These are phyloP conservation scores for Cantharis nigra DNA, from an alignment of 2,888 invertebrate species.

Conservation along the genomic window DNA sequence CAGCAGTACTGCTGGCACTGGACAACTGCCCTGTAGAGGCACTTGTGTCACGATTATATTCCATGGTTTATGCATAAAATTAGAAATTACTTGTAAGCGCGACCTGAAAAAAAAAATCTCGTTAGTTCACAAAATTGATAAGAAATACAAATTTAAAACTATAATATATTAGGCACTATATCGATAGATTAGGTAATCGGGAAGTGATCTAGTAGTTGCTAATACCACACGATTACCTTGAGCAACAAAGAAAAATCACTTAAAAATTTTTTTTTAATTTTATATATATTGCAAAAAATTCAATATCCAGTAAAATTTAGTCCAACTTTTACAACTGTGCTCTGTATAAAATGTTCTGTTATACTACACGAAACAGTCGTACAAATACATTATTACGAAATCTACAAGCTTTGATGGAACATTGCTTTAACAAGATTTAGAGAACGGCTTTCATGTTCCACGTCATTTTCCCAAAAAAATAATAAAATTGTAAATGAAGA, in stretches of 20 bases:
- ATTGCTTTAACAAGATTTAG: background rate
- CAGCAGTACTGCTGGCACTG: constrained; percentile 49
- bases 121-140: background rate
- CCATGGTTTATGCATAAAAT: constrained; percentile 36
- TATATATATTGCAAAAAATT: too few relatives aligned
- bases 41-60: constrained; percentile 42
- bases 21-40: constrained; percentile 55
- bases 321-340: background rate
- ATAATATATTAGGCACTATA: too few relatives aligned
- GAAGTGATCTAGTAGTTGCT: too few relatives aligned
- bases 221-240: background rate
- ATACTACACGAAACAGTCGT: background rate
- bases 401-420: background rate
- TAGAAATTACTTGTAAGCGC: constrained; percentile 16
- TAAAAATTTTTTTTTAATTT: too few relatives aligned
- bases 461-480: background rate
- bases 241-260: background rate
- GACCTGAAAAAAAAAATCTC: background rate
- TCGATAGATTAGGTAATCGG: too few relatives aligned
- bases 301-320: too few relatives aligned
- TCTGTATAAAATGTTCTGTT: background rate
- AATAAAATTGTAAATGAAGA: background rate
- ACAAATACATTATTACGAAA: background rate
- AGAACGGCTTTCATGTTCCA: background rate
- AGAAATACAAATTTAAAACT: too few relatives aligned